Evolutionary conservation across 2,113 vertebrate genomes (phyloP).

Genomic region (Chloebia gouldiae): DNA sequence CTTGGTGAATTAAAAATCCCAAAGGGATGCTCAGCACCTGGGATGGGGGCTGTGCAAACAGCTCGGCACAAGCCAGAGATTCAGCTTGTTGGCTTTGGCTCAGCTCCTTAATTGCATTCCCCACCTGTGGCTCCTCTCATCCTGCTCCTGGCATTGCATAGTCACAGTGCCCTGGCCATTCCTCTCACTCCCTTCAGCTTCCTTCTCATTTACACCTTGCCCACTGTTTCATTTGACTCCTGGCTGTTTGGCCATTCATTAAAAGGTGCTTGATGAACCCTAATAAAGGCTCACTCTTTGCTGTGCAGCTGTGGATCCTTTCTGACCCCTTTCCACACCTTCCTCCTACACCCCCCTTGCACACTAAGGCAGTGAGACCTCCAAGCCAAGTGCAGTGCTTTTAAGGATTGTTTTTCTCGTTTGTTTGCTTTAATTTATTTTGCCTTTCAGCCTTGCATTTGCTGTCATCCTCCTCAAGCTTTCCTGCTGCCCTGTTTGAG

Average conservation of each 20-base stretch:
- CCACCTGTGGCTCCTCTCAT: neutral
- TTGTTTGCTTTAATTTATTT: conserved; percentile 14
- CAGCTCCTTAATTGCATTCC: neutral
- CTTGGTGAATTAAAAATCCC: neutral
- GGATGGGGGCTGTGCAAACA: neutral
- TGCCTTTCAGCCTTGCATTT: neutral
- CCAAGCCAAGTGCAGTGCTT: neutral
- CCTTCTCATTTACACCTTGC: neutral
- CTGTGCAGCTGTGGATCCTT: accelerated
- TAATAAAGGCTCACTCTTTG: neutral
- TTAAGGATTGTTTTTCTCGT: neutral
- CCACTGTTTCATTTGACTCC: neutral
- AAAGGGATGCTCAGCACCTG: neutral
- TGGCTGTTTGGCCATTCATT: neutral
- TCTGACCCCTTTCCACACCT: accelerated
- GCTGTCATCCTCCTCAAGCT: neutral
- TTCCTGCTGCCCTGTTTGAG: neutral
- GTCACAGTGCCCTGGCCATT: neutral
- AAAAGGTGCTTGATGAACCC: neutral
- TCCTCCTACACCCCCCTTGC: neutral
- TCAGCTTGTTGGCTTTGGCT: neutral
- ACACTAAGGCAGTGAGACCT: neutral
- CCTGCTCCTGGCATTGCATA: neutral
- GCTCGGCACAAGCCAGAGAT: accelerated
- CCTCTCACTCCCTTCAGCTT: neutral